phyloP scores from a whole-genome alignment of 2,113 vertebrate genomes.

The Lophius piscatorius region DNA sequence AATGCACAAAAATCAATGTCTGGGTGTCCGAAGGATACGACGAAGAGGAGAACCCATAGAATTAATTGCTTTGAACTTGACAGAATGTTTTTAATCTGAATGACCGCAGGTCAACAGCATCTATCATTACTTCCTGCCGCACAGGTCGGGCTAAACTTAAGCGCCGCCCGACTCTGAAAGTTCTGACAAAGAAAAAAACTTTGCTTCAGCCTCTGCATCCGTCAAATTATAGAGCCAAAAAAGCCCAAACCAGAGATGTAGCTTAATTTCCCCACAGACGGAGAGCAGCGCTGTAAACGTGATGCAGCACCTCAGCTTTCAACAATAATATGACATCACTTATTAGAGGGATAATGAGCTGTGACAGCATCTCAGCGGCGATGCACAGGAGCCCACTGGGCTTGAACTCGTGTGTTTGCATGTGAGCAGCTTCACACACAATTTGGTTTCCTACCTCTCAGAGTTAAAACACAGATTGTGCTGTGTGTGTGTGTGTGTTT shows the following conservation, averaged over 20 bases:
- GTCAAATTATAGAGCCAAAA: slow-evolving; percentile 21
- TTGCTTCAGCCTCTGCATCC: slow-evolving; percentile 7
- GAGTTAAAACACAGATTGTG: slow-evolving; percentile 28
- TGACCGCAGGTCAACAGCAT: too few species aligned
- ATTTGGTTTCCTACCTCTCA: slow-evolving; percentile 33
- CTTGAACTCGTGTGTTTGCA: background rate
- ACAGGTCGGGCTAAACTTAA: slow-evolving; percentile 3
- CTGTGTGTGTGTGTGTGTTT: background rate
- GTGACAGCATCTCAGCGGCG: slow-evolving; percentile 15
- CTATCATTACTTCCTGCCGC: too few species aligned
- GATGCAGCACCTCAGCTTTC: slow-evolving; percentile 24
- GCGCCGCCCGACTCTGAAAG: slow-evolving; percentile 4
- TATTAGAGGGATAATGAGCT: slow-evolving; percentile 24
- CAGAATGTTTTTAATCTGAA: background rate
- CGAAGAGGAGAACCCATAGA: too few species aligned
- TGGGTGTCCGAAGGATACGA: too few species aligned
- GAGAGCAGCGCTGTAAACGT: slow-evolving; percentile 21
- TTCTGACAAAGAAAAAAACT: background rate
- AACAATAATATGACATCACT: slow-evolving; percentile 31
- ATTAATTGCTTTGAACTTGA: too few species aligned
- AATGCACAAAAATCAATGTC: too few species aligned
- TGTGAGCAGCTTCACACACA: slow-evolving; percentile 2
- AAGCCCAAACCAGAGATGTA: slow-evolving; percentile 1
- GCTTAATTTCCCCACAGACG: slow-evolving; percentile 18
- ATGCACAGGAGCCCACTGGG: background rate